Evolutionary conservation across 1,140 invertebrate species (phyloP), one percentile per base, ranked within the genome.

Genomic region (Galleria mellonella): DNA sequence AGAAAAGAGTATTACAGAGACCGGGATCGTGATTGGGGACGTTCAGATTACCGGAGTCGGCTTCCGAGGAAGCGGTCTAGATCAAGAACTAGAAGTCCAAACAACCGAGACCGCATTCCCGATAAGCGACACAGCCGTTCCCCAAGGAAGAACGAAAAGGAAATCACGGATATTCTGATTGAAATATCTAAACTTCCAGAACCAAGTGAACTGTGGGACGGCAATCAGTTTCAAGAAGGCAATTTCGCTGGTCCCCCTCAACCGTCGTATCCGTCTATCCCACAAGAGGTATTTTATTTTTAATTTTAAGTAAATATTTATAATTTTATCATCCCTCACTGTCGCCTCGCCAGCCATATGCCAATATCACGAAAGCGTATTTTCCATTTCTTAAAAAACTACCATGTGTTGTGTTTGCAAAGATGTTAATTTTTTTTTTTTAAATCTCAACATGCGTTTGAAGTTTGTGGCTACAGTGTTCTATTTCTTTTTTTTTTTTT

Each of bases 171-270:
- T 8, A 82, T 84, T 23, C 49, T 84, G 10, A 81, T 62, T 42
- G 77, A 82, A 46, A 81, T 82, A 47, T 67, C 75, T 0, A 82
- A 82, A 45, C 36, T 82, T 5, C 77, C 79, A 0, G 76, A 81
- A 13, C 76, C 76, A 0, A 82, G 71, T 47, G 81, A 84, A 37
- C 47, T 84, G 7, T 84, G 81, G 81, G 81, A 84, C 2, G 10
- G 11, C n/a, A 73, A 56, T 36, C 74, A 74, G 32, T 62, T 72
- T 31, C 68, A 70, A 45, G 75, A 74, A 5, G 30, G 43, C 9
- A 37, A 44, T 12, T 64, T 52, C 41, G 5, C 42, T 11, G 52
- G 33, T 0, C 48, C 48, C 0, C 55, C 49, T 4, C 62, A 58
- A 11, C 55, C 50, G 10, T 43, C 52, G 23, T 32, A 51, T 44